Base-by-base conservation (phyloP, 2,888 invertebrate species). In the Hirudinaria manillensis region DNA sequence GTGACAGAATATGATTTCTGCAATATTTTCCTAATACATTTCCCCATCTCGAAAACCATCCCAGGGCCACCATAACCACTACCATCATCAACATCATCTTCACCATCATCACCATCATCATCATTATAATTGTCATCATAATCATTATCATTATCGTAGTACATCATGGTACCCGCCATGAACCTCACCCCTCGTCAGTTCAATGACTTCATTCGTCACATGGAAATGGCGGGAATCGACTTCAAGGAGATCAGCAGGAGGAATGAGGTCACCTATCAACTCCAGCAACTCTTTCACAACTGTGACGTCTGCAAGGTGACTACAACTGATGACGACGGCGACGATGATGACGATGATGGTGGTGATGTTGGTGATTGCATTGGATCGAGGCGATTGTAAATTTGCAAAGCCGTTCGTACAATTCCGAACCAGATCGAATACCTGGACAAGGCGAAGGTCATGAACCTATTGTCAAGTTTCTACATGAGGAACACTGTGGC, bases 251-350 rank as follows among this genome's bases (percentile, higher is more conserved):
- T 38, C 73, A 21, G 4, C 16, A 51, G 32, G 34, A 27, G 3
- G 16, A 32, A 29, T 1, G 45, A 65, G 34, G 45, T 65, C 24
- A 32, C 27, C 24, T 65, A 73, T 38, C 36, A 65, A 34, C 27
- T 73, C 21, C 61, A 73, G 65, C 73, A 73, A 36, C 36, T 73
- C 45, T 73, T 73, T 27, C 53, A 65, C n/a, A 34, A 27, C 24
- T 73, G 73, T 34, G 56, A 73, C 45, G 56, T 56, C 32, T 13
- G 61, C 36, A 61, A 38, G 65, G 73, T 73, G n/a, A 29, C 19
- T 19, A 6, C 45, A 10, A 13, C n/a, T 68, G 68, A 29, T 68
- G 32, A 29, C 29, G 68, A 29, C 29, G 32, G 21, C 29, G 68
- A 68, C 16, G 68, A 68, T 29, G 68, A 68, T 29, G 68, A 34